Evolutionary conservation across 1,140 invertebrate genomes (phyloP).

Genomic region (Condylostylus longicornis): DNA sequence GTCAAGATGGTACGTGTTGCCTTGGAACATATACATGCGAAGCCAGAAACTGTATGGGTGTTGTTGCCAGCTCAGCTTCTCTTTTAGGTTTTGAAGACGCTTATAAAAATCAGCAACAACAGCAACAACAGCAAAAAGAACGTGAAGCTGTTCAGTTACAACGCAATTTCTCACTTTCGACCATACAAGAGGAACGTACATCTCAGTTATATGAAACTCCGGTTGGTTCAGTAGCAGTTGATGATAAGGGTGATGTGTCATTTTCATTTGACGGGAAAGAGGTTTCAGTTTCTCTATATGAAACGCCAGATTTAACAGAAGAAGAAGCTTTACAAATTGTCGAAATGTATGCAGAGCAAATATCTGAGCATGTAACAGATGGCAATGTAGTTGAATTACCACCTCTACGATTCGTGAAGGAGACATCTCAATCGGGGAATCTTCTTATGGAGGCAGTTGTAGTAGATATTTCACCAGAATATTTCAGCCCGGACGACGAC

Average conservation of each 20-base stretch:
- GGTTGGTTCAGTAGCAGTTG: constrained; percentile 56
- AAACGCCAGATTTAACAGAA: constrained; percentile 81
- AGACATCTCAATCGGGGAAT: constrained; percentile 73
- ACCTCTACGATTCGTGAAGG: constrained; percentile 71
- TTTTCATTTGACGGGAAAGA: constrained; percentile 84
- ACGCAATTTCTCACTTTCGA: constrained; percentile 66
- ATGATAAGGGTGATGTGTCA: constrained; percentile 68
- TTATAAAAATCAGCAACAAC: constrained; percentile 36
- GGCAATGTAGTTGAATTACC: constrained; percentile 78
- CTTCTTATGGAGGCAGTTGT: constrained; percentile 79
- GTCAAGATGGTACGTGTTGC: constrained; percentile 76
- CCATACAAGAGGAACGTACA: constrained; percentile 77
- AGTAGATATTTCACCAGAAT: constrained; percentile 76
- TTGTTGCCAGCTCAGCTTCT: constrained; percentile 72
- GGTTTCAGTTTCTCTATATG: constrained; percentile 76
- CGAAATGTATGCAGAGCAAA: constrained; percentile 84
- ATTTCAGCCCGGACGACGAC: constrained; percentile 63
- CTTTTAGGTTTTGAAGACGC: constrained; percentile 72
- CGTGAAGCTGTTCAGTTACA: constrained; percentile 38
- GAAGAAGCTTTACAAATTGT: constrained; percentile 81
- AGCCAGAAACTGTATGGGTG: constrained; percentile 83
- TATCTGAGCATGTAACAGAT: constrained; percentile 77
- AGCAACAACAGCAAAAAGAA: constrained; percentile 26
- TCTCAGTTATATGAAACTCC: constrained; percentile 74
- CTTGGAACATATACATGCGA: constrained; percentile 88